Percentiles rank a stretch among this genome's conserved stretches.
Conservation (phyloP, 1,140 invertebrate species). For the Drosophila bocki region DNA sequence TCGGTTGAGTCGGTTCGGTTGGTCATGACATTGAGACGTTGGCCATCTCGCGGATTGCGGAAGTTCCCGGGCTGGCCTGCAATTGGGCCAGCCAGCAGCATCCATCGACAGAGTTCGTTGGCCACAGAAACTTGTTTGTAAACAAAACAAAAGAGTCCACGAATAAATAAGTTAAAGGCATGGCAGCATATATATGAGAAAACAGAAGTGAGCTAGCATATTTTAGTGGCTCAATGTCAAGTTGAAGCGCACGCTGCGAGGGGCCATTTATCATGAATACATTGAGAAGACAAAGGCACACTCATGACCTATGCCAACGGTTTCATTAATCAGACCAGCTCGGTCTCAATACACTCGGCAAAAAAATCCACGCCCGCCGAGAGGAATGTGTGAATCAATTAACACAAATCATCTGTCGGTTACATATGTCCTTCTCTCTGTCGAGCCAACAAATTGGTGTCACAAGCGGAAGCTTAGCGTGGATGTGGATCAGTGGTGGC, state of each 20-base stretch:
- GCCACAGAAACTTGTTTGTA: slow-evolving; percentile 68
- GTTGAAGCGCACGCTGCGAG: slow-evolving; percentile 59
- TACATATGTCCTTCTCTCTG: slow-evolving; percentile 43
- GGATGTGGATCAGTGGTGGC: slow-evolving; percentile 51
- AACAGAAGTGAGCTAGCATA: slow-evolving; percentile 62
- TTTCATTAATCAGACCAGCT: slow-evolving; percentile 33
- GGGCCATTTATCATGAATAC: slow-evolving; percentile 48
- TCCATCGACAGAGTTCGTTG: slow-evolving; percentile 70
- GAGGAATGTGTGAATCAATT: slow-evolving; percentile 42
- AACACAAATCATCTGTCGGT: slow-evolving; percentile 23
- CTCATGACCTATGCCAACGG: slow-evolving; percentile 75
- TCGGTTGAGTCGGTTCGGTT: slow-evolving; percentile 13
- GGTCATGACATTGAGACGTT: slow-evolving; percentile 69
- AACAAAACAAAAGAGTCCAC: slow-evolving; percentile 51
- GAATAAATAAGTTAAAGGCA: slow-evolving; percentile 14
- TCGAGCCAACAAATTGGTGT: slow-evolving; percentile 18
- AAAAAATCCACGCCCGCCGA: slow-evolving; percentile 2
- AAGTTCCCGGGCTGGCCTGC: slow-evolving; percentile 53
- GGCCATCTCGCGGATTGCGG: slow-evolving; percentile 46
- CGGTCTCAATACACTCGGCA: neutral
- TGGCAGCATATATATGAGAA: slow-evolving; percentile 26
- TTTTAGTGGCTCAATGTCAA: slow-evolving; percentile 78
- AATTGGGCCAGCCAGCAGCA: slow-evolving; percentile 58
- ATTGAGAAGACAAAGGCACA: slow-evolving; percentile 53
- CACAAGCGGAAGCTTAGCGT: slow-evolving; percentile 46